Base-by-base conservation (phyloP, 2,888 invertebrate species). In the Drosophila borealis region DNA sequence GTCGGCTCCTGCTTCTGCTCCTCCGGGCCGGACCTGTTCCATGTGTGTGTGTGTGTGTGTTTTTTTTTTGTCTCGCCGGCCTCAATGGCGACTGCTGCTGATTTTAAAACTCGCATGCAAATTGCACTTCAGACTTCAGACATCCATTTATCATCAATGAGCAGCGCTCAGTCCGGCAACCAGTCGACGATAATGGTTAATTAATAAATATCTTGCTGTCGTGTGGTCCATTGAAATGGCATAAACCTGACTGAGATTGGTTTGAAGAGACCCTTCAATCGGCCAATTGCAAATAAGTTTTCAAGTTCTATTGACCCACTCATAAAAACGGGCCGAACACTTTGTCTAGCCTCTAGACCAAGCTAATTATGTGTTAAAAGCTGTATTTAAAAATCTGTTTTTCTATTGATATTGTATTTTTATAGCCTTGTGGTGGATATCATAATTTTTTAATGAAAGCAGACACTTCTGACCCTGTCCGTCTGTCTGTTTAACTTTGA, bases 71-170 rank as follows among this genome's bases (percentile, higher is more conserved):
- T 65, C 21, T 55, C 39, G 57, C 49, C 45, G 45, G 50, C 50
- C 37, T 72, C 74, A 68, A 73, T 81, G 68, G 60, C 63, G 49
- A 36, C 19, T 73, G 66, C 66, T 78, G 81, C 69, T 88, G 88
- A 81, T 85, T 87, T 74, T 59, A 74, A 64, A 50, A 62, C 56
- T 67, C 68, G 55, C 70, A 88, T 74, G 70, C 87, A 83, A 84
- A 89, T 87, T 84, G 87, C 88, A 81, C 84, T 89, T 87, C 88
- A 81, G 81, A 83, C 85, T 89, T 87, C 88, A 53, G 65, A 25
- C 55, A 17, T 76, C 62, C 83, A 86, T 88, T 88, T 84, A 78
- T 83, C 83, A 74, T 74, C 62, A 65, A 70, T 78, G 72, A 37
- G 25, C 6, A 29, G 44, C 14, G 19, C 50, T 41, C 73, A 61